Percentiles rank a stretch among this genome's conserved stretches.
Conservation (phyloP, 2,113 vertebrate species). For the Sinocyclocheilus rhinocerous region DNA sequence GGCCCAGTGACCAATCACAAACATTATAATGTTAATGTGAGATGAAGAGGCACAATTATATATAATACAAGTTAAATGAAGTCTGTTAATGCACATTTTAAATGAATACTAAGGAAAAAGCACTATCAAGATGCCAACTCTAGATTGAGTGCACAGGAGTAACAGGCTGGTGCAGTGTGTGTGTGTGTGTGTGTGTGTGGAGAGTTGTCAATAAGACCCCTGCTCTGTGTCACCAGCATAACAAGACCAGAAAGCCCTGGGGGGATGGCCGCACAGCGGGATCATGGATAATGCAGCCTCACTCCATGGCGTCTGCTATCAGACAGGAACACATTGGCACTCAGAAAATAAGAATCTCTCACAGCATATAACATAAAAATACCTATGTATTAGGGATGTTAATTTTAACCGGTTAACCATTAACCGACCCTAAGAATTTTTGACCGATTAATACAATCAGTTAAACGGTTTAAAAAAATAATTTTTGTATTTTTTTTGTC, state of each 20-base stretch:
- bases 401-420: too few relatives aligned
- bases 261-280: slow-evolving; percentile 24
- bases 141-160: not conserved
- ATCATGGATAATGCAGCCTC: slow-evolving; percentile 45
- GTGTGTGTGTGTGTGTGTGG: not conserved
- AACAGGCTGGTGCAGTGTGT: not conserved
- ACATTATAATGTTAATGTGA: not conserved
- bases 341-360: slow-evolving; percentile 8
- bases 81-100: not conserved
- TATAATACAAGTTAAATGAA: slow-evolving; percentile 3
- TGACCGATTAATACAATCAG: too few relatives aligned
- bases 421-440: too few relatives aligned
- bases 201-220: slow-evolving; percentile 20
- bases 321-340: not conserved
- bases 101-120: slow-evolving; percentile 26
- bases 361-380: not conserved
- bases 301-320: not conserved
- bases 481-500: too few relatives aligned
- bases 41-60: slow-evolving; percentile 9
- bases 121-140: slow-evolving; percentile 24
- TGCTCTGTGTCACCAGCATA: slow-evolving; percentile 43
- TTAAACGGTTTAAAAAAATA: too few relatives aligned
- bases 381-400: not conserved
- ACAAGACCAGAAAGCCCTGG: slow-evolving; percentile 39
- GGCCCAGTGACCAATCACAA: not conserved